These are phyloP conservation scores for Callipepla californica DNA, from an alignment of 2,113 vertebrate species.

Conservation along the genomic window DNA sequence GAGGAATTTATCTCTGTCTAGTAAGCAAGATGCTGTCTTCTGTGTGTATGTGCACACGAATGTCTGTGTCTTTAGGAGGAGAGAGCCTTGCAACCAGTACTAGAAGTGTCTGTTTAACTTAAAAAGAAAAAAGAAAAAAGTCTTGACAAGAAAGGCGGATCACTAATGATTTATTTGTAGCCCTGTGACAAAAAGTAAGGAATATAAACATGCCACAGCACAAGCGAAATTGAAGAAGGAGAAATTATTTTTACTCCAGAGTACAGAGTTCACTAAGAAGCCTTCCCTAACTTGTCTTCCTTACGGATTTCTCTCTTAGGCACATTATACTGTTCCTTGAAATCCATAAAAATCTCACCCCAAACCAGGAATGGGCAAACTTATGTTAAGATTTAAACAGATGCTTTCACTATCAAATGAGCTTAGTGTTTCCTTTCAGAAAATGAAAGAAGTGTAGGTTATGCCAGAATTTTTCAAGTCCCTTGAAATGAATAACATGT, in stretches of 20 bases:
- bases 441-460: not conserved
- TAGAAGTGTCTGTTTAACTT: constrained; percentile 14
- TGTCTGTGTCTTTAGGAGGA: not conserved
- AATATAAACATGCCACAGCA: constrained; percentile 10
- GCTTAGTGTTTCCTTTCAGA: not conserved
- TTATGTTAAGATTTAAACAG: not conserved
- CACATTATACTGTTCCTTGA: not conserved
- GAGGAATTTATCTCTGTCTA: constrained; percentile 76
- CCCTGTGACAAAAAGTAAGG: constrained; percentile 48
- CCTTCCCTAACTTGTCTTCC: not conserved
- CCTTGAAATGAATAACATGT: not conserved
- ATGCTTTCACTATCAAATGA: not conserved
- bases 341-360: not conserved
- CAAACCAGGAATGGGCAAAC: not conserved
- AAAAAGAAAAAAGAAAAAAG: constrained; percentile 32
- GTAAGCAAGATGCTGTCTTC: constrained; percentile 46
- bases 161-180: constrained; percentile 67
- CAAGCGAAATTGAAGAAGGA: not conserved
- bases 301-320: not conserved
- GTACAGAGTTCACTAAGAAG: constrained; percentile 18
- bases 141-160: constrained; percentile 39
- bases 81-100: not conserved
- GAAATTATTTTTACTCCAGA: constrained; percentile 44
- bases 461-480: not conserved
- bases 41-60: not conserved